Conservation (phyloP, 2,797 vertebrate species). For the Echeneis naucrates region DNA sequence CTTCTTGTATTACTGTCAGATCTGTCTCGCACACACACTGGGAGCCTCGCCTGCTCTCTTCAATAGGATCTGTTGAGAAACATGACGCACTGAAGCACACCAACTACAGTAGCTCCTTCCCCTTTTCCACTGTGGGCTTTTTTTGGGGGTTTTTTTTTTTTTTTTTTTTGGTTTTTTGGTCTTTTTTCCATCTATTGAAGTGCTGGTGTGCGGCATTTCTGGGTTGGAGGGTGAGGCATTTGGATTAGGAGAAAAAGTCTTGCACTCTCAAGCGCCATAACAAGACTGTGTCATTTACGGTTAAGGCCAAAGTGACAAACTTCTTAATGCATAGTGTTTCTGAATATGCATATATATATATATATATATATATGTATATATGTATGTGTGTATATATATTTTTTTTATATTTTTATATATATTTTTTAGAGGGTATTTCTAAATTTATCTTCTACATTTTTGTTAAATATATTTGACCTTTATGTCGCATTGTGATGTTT, state of each 20-base stretch:
- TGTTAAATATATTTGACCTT: too few species aligned
- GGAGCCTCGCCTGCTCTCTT: conserved; percentile 66
- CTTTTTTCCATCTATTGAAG: conserved; percentile 70
- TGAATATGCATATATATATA: too few species aligned
- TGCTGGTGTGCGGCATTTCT: conserved; percentile 57
- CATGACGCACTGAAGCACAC: conserved; percentile 71
- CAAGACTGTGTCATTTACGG: conserved; percentile 26
- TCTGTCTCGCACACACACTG: conserved; percentile 58
- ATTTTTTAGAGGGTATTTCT: too few species aligned
- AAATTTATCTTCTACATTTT: too few species aligned
- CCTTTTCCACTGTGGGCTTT: conserved; percentile 34
- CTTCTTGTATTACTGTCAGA: conserved; percentile 78
- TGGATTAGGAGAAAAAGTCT: conserved; percentile 41
- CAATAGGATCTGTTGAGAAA: conserved; percentile 73
- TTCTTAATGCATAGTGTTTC: not conserved
- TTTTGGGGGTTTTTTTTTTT: conserved; percentile 20
- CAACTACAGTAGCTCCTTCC: conserved; percentile 68
- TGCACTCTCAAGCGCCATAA: conserved; percentile 36
- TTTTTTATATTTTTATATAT: too few species aligned
- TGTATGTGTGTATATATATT: too few species aligned
- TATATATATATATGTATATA: too few species aligned
- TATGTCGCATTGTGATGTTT: not conserved
- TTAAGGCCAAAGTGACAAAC: conserved; percentile 36
- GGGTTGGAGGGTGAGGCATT: conserved; percentile 25
- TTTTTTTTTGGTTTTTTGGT: conserved; percentile 48